Evolutionary conservation across 2,797 vertebrate species (phyloP), one percentile per base, ranked within the genome.

Genomic region (Tapera naevia): DNA sequence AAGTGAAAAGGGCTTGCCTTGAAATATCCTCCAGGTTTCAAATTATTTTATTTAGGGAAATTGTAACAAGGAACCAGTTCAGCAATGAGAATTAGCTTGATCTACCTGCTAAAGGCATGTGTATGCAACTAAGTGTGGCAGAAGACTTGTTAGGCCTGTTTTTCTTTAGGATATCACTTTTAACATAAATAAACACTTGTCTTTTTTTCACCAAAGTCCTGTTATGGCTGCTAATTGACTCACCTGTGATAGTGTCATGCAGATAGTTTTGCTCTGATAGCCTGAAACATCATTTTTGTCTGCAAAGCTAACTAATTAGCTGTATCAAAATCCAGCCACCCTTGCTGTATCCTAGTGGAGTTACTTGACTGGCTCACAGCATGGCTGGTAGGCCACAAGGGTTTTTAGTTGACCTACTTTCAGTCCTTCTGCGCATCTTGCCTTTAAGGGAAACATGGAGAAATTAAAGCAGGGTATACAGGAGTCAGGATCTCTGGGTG

Each of bases 341-440:
- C 33, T 43, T 75, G 73, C 57, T 1, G 4, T 81, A 46, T 74
- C 66, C 48, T 91, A 45, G 51, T 94, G 58, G 72, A 94, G 89
- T 72, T 53, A 24, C 65, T 94, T 93, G 95, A 88, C 92, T 89
- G 81, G 80, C n/a, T 87, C 65, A 69, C 86, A 86, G 75, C 80
- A 35, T 23, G 75, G 84, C 56, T 90, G 65, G 64, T 80, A 62
- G 89, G 65, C 82, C 19, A 1, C n/a, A 51, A 86, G 76, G 83
- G 73, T 80, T 95, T 95, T 92, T 88, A 79, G 72, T 80, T 95
- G 94, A 93, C 95, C 92, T 97, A 96, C 70, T 95, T 97, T 54
- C 7, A 51, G 64, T 10, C 74, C 67, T 89, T 5, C 78, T 43
- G 19, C 88, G 45, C 71, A 87, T 82, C 78, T 85, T 93, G 27